Percentiles rank a stretch among this genome's conserved stretches.
phyloP scores from a whole-genome alignment of 2,888 invertebrate genomes.

The Tanypteryx hageni region DNA sequence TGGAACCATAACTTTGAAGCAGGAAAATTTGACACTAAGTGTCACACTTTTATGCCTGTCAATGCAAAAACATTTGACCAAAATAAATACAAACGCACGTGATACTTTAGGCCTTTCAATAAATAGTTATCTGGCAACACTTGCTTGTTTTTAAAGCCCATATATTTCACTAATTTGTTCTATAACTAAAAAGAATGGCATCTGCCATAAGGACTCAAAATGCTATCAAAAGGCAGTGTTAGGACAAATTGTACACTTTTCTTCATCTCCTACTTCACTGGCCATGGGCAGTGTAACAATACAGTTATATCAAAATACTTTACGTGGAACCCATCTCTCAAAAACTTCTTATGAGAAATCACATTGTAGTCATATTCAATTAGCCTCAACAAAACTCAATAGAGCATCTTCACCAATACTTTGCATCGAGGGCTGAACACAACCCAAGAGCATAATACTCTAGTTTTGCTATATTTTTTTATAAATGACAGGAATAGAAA shows the following conservation, averaged over 20 bases:
- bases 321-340: slow-evolving; percentile 56
- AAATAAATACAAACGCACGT: slow-evolving; percentile 63
- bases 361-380: slow-evolving; percentile 61
- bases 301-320: slow-evolving; percentile 63
- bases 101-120: slow-evolving; percentile 58
- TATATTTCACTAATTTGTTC: slow-evolving; percentile 59
- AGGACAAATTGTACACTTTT: slow-evolving; percentile 63
- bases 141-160: slow-evolving; percentile 57
- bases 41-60: slow-evolving; percentile 37
- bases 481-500: slow-evolving; percentile 60
- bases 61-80: slow-evolving; percentile 62
- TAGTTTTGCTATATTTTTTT: slow-evolving; percentile 57
- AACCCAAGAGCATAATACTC: slow-evolving; percentile 50
- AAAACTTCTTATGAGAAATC: slow-evolving; percentile 56
- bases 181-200: slow-evolving; percentile 59
- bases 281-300: slow-evolving; percentile 63
- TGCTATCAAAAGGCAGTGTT: slow-evolving; percentile 64
- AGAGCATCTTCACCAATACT: slow-evolving; percentile 49
- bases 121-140: slow-evolving; percentile 62
- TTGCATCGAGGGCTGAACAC: slow-evolving; percentile 51
- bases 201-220: slow-evolving; percentile 63
- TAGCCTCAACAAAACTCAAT: slow-evolving; percentile 64
- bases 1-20: slow-evolving; percentile 4
- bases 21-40: slow-evolving; percentile 53
- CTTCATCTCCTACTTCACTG: slow-evolving; percentile 49